Evolutionary conservation across 2,797 vertebrate genomes (phyloP), one percentile per base, ranked within the genome.

Genomic region (Danio jaintianensis): DNA sequence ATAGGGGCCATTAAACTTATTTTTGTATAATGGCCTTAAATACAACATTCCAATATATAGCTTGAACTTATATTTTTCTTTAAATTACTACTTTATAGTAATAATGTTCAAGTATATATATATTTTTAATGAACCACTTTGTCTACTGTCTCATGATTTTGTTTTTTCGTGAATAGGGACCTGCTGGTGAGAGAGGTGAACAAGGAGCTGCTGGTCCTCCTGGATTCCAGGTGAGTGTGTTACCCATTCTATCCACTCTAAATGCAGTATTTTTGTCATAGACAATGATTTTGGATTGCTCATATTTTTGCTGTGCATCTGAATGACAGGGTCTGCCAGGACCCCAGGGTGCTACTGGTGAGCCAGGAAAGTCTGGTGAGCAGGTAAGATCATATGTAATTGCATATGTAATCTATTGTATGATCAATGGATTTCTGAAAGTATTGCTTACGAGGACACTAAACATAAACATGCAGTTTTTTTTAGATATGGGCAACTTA

Each of bases 101-200:
- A 16, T 72, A 58, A 45, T 18, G 45, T 10, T 58, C 7, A 72
- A 10, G 7, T 45, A 40, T 7, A 20, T 48, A 58, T 43, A 47
- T 12, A n/a, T 55, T 50, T 47, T 3, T 29, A 47, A 16, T 69
- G 0, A 13, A 47, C n/a, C 18, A 50, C 52, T 52, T 68, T 68
- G 45, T 8, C 22, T 42, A 20, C 40, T 38, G 16, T 70, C 20
- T 69, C 13, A 29, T 59, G 8, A 72, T 42, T 18, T n/a, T 50
- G 61, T 15, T 75, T 6, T 75, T 68, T 81, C 62, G 55, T 50
- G 81, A 38, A 72, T 83, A 97, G 96, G 96, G 96, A 80, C 94
- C 95, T 0, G 75, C 94, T 93, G 96, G 96, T 79, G 96, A 97
- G 86, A 94, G 96, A 94, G 96, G 96, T 10, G 96, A 96, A 92